These are phyloP conservation scores for Meles meles DNA, from an alignment of 2,113 vertebrate genomes.

Conservation along the genomic window DNA sequence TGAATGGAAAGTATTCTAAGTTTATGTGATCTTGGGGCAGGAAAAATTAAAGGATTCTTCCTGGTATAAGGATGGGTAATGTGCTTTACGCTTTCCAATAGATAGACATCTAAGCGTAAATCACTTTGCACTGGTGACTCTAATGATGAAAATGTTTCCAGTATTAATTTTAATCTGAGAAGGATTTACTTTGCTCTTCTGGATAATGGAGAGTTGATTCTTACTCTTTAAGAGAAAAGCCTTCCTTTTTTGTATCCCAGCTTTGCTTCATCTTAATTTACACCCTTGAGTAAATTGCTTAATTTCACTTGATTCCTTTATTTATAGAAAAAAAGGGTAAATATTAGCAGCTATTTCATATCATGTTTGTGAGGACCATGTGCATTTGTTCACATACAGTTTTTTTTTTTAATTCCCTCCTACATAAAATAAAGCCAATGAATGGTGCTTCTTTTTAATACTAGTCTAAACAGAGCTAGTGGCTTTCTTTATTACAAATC, in stretches of 20 bases:
- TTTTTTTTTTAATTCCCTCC: background rate
- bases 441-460: background rate
- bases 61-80: background rate
- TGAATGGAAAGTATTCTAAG: background rate
- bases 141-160: background rate
- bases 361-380: no score
- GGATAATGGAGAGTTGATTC: background rate
- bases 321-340: background rate
- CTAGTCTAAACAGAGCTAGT: background rate
- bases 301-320: background rate
- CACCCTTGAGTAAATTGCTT: background rate
- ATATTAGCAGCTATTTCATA: background rate
- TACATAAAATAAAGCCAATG: background rate
- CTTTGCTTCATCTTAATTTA: background rate
- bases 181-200: background rate
- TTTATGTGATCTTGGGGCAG: background rate
- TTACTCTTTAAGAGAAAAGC: background rate
- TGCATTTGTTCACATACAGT: background rate
- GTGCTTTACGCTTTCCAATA: background rate
- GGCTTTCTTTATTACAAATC: background rate
- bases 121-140: background rate
- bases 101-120: background rate
- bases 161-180: background rate
- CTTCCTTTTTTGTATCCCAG: background rate
- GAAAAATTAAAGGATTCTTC: no score